Base-by-base conservation (phyloP, 2,888 invertebrate genomes). In the Spisula subtruncata region DNA sequence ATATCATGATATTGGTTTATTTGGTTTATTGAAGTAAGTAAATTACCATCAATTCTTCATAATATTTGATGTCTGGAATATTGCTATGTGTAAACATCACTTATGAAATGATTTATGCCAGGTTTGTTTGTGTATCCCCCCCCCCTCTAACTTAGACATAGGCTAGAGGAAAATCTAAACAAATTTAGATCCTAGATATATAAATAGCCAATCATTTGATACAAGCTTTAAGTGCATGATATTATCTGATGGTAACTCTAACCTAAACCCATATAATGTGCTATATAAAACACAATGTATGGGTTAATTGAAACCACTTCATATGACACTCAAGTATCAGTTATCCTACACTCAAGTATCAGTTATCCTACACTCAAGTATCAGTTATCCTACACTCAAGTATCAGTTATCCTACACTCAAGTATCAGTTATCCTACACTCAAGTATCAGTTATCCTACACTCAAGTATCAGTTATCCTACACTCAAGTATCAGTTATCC, bases 261-360 rank as follows among this genome's bases (percentile, higher is more conserved):
- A 25, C n/a, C 25, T 6, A 66, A 66, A 25, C 60, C 25, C 60
- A 25, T n/a, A 66, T 25, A n/a, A n/a, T 66, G 60, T 66, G 60
- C 25, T 16, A 51, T 51, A 10, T 14, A 51, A 12, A 51, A 51
- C 12, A 66, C 60, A 66, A n/a, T n/a, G 25, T 66, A 66, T n/a
- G 60, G 60, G 60, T n/a, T 25, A 66, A 66, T 66, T 10, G 25
- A 66, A 66, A 66, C 60, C 60, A 66, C 60, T 66, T 25, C 25
- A 66, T 25, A 66, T 66, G 25, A 66, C 25, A 25, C 60, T 66
- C 25, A n/a, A 66, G 51, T 66, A 66, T 66, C 60, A 25, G 5
- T 25, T n/a, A n/a, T n/a, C n/a, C n/a, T n/a, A 66, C 25, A 25
- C 60, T 66, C 25, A n/a, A 66, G 51, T 66, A 66, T 66, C 60